Evolutionary conservation across 2,797 vertebrate genomes (phyloP).

Genomic region (Enteromius thamalakanensis): DNA sequence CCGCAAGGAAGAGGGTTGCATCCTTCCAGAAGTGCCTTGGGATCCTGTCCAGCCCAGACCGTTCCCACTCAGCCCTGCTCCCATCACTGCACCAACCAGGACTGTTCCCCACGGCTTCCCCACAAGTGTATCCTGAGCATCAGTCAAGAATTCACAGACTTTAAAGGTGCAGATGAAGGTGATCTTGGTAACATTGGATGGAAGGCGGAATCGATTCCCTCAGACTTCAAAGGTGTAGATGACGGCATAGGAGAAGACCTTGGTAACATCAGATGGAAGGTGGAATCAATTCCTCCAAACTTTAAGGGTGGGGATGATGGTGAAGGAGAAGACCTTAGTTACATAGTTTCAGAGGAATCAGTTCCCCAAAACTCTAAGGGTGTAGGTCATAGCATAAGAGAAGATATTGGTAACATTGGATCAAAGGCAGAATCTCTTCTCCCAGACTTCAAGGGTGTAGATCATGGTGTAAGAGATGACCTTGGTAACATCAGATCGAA

Average conservation of each 20-base stretch:
- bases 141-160: conserved; percentile 91
- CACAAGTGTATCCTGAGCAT: conserved; percentile 66
- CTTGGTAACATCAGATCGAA: conserved; percentile 72
- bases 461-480: not conserved
- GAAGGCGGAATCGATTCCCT: conserved; percentile 36
- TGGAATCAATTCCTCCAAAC: conserved; percentile 53
- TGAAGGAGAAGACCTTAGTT: not conserved
- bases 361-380: not conserved
- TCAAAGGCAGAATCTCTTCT: not conserved
- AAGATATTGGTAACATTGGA: not conserved
- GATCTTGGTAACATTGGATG: not conserved
- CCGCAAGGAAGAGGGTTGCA: conserved; percentile 52
- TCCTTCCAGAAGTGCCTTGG: conserved; percentile 78
- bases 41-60: conserved; percentile 9
- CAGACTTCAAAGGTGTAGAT: conserved; percentile 40
- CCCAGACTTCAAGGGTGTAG: not conserved
- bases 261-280: not conserved
- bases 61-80: not conserved
- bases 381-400: not conserved
- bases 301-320: not conserved
- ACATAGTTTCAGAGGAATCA: not conserved
- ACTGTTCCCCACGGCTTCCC: conserved; percentile 50
- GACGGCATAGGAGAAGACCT: not conserved
- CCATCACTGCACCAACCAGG: not conserved
- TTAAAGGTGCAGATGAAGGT: conserved; percentile 89